Conservation (phyloP, 2,888 invertebrate species). For the Thymelicus acteon region DNA sequence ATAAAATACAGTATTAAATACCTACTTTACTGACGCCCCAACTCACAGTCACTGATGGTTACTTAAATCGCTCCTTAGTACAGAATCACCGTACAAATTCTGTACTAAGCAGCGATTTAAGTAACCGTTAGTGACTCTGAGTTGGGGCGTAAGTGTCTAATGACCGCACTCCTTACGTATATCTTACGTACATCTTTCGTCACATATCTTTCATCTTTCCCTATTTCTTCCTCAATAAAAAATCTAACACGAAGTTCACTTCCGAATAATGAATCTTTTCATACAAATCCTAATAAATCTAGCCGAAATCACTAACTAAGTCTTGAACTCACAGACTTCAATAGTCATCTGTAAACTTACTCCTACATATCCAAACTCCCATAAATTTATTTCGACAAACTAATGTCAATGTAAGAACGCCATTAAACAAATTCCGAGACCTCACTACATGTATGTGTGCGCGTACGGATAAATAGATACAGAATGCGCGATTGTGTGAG, state of each 20-base stretch:
- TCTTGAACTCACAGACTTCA: slow-evolving; percentile 39
- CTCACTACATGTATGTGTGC: slow-evolving; percentile 52
- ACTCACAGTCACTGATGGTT: too few species aligned
- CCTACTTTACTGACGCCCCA: too few species aligned
- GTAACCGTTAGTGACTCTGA: too few species aligned
- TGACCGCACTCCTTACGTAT: too few species aligned
- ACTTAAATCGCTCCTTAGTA: too few species aligned
- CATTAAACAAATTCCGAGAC: slow-evolving; percentile 82
- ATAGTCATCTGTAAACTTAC: slow-evolving; percentile 72
- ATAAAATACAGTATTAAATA: too few species aligned
- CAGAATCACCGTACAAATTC: too few species aligned
- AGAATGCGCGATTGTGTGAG: slow-evolving; percentile 52
- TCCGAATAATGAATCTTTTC: not conserved
- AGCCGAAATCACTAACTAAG: slow-evolving; percentile 14
- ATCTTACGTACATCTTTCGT: too few species aligned
- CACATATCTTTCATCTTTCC: too few species aligned
- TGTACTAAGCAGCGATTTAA: too few species aligned
- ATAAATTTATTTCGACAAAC: slow-evolving; percentile 84
- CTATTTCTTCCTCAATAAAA: too few species aligned
- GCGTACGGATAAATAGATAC: slow-evolving; percentile 49
- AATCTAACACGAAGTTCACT: not conserved
- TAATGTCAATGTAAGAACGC: slow-evolving; percentile 84
- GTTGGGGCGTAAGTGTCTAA: too few species aligned
- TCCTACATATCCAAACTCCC: slow-evolving; percentile 80
- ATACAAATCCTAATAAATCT: slow-evolving; percentile 22